Evolutionary conservation across 2,113 vertebrate genomes (phyloP).

Genomic region (Falcunculus frontatus): DNA sequence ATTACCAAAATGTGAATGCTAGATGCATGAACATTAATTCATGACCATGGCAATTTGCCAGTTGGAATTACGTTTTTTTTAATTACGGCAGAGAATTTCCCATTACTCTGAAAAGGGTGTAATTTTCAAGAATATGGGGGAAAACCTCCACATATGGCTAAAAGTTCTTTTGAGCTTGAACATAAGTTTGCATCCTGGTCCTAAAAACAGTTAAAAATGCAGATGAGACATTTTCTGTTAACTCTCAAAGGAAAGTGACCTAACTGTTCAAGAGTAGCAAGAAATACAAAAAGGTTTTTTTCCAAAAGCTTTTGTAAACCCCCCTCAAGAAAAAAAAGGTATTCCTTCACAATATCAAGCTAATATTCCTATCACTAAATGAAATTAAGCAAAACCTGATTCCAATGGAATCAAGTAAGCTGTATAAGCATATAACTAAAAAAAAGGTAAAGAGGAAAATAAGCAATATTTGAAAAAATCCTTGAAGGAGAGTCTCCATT

Average conservation of each 20-base stretch:
- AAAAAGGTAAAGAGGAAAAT: neutral
- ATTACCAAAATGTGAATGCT: constrained; percentile 14
- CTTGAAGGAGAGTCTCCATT: neutral
- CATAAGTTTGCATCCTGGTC: neutral
- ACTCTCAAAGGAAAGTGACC: neutral
- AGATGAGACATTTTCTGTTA: neutral
- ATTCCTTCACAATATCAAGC: neutral
- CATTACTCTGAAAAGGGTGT: neutral
- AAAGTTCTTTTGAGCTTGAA: neutral
- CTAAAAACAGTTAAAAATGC: neutral
- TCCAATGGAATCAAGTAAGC: neutral
- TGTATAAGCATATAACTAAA: neutral
- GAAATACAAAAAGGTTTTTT: neutral
- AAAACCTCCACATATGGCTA: neutral
- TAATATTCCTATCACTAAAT: neutral
- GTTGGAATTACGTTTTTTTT: neutral
- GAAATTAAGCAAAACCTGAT: neutral
- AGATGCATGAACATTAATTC: neutral
- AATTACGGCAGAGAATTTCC: neutral
- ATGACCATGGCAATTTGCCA: neutral
- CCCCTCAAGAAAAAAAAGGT: neutral
- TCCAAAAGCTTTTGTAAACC: neutral
- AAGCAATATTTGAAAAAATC: neutral
- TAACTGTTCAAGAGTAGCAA: neutral
- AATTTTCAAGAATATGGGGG: neutral